phyloP scores from a whole-genome alignment of 2,113 vertebrate species.

The crab-eating macaque (Macaca fascicularis) region T2T-MFA8v1.1 NC_088378.1:7490501-7491000 shows the following conservation, averaged over 20 bases:
- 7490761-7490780: neutral
- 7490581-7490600: neutral
- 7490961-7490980: too few species aligned
- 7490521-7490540: accelerated
- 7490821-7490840: accelerated
- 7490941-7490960: neutral
- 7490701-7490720: neutral
- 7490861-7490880: neutral
- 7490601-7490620: neutral
- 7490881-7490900: too few species aligned
- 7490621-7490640: neutral
- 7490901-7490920: neutral
- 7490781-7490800: accelerated
- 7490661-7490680: neutral
- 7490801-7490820: accelerated
- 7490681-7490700: neutral
- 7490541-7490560: too few species aligned
- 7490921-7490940: neutral
- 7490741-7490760: neutral
- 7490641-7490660: neutral
- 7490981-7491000: neutral
- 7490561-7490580: accelerated
- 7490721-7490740: neutral
- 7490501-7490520: accelerated
- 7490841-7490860: too few species aligned